phyloP scores from a whole-genome alignment of 2,888 invertebrate species.

The Sminthurides aquaticus region DNA sequence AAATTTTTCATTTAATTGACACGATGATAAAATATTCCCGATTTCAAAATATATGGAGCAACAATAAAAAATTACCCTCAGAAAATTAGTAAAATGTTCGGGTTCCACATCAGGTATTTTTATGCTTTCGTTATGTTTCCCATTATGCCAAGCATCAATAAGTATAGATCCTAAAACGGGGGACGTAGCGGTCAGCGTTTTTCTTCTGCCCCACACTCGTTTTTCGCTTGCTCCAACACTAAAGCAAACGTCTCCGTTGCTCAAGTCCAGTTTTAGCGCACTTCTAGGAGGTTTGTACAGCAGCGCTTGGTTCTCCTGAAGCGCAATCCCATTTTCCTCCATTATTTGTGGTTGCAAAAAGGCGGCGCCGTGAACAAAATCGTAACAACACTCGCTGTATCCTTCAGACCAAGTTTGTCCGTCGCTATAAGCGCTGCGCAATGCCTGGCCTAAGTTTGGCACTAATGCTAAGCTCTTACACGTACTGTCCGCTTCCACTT shows the following conservation, averaged over 20 bases:
- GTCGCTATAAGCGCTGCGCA: no score
- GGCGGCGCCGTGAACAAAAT: no score
- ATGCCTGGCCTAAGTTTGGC: no score
- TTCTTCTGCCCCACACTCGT: slow-evolving; percentile 7
- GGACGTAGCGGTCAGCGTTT: slow-evolving; percentile 48
- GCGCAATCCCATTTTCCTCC: no score
- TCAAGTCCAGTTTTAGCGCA: not conserved
- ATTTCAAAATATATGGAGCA: no score
- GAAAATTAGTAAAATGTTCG: slow-evolving; percentile 65
- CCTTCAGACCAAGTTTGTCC: no score
- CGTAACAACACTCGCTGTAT: no score
- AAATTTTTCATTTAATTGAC: not conserved
- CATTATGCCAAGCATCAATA: slow-evolving; percentile 50
- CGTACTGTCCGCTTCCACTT: no score
- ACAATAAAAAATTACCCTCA: slow-evolving; percentile 51
- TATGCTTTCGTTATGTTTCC: slow-evolving; percentile 51
- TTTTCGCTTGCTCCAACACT: slow-evolving; percentile 4
- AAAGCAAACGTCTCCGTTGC: slow-evolving; percentile 1
- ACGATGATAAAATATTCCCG: no score
- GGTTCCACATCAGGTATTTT: slow-evolving; percentile 78
- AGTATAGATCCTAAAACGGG: slow-evolving; percentile 83
- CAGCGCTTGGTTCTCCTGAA: not conserved
- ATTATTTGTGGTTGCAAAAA: no score
- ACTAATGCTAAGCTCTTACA: no score
- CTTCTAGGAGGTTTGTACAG: not conserved